Base-by-base conservation (phyloP, 2,888 invertebrate species). In the Epistrophella euchroma region DNA sequence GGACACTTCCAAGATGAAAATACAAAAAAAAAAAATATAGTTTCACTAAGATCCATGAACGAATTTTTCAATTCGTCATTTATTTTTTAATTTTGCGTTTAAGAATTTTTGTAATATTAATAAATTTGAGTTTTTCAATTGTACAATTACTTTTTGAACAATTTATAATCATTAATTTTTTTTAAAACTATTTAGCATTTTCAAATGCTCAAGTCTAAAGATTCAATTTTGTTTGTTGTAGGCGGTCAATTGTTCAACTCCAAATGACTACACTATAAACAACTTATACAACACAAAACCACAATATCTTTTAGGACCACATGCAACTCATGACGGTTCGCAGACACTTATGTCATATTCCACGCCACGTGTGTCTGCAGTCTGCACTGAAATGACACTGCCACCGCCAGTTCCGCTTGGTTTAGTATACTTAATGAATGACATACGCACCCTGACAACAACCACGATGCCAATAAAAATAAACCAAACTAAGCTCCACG, bases 331-430 rank as follows among this genome's bases (percentile, higher is more conserved):
- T 28, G 28, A 40, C 19, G 55, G 32, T 60, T 50, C n/a, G 28
- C 71, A 79, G 64, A 71, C 83, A 71, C 84, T 84, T 74, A 80
- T 80, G 84, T 78, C 84, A 84, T 84, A 84, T 84, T 79, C 79
- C 74, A 80, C 74, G 74, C 71, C 84, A 84, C 84, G 79, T 79
- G 84, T 66, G 79, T 79, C 75, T 64, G 58, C 66, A 43, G 55
- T 45, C 25, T 52, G 19, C 13, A 19, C 35, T 37, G 19, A 19
- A 60, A 37, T 60, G 60, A 60, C 35, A 58, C 43, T 45, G 25
- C 43, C 35, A 35, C 37, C 43, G 19, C 73, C 73, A 74, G 62
- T 71, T 70, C 77, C 55, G 79, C 28, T 70, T 56, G 56, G 74
- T 62, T 74, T 43, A 74, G 47, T 78, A n/a, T n/a, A 62, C 70